phyloP scores from a whole-genome alignment of 2,797 vertebrate genomes.

The Bufotes viridis region DNA sequence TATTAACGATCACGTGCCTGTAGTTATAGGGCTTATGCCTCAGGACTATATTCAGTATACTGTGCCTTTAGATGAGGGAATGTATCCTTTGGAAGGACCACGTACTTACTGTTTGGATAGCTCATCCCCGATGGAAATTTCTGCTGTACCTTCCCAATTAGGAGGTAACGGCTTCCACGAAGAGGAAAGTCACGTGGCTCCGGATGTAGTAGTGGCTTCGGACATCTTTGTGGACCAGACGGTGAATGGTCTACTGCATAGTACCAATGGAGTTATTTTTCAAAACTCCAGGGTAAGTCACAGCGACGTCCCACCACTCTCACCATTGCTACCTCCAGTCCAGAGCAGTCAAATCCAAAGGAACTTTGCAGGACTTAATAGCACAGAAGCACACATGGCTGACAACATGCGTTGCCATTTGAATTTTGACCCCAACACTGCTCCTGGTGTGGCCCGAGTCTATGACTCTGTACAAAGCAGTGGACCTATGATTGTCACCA shows the following conservation, averaged over 20 bases:
- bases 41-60: constrained; percentile 99
- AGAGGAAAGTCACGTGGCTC: constrained; percentile 82
- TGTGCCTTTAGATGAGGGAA: constrained; percentile 99
- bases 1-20: constrained; percentile 96
- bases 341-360: constrained; percentile 86
- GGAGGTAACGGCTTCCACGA: constrained; percentile 79
- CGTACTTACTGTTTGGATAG: constrained; percentile 89
- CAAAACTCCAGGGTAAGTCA: constrained; percentile 83
- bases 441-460: constrained; percentile 92
- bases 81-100: constrained; percentile 91
- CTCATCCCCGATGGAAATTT: constrained; percentile 95
- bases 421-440: constrained; percentile 94
- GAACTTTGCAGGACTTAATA: constrained; percentile 85
- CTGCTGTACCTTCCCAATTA: constrained; percentile 77
- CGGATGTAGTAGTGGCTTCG: constrained; percentile 81
- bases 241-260: constrained; percentile 84
- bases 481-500: constrained; percentile 94
- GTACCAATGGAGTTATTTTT: constrained; percentile 86
- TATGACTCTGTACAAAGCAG: constrained; percentile 95
- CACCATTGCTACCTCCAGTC: constrained; percentile 91
- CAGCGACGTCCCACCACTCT: constrained; percentile 82
- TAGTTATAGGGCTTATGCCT: constrained; percentile 93
- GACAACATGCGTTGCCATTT: constrained; percentile 94
- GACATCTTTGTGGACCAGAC: constrained; percentile 92
- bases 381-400: constrained; percentile 85